phyloP scores from a whole-genome alignment of 2,888 invertebrate species.

The Tipula helvola region DNA sequence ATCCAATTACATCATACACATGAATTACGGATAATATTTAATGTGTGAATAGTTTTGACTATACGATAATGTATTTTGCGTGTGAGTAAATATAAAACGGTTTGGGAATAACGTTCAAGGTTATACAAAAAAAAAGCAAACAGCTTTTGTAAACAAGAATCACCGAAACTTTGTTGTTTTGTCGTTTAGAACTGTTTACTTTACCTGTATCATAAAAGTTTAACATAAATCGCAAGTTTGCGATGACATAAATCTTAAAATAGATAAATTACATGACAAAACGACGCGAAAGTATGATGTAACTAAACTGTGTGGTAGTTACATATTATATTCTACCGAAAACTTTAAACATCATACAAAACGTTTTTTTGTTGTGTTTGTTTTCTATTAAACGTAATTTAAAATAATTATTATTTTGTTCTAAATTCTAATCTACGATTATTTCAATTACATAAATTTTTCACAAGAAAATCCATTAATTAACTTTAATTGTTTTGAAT shows the following conservation, averaged over 20 bases:
- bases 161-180: neutral
- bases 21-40: neutral
- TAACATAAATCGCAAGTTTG: neutral
- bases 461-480: neutral
- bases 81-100: neutral
- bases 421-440: neutral
- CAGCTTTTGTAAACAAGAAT: neutral
- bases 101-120: neutral
- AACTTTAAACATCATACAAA: neutral
- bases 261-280: neutral
- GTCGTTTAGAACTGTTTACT: too few species aligned
- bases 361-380: neutral
- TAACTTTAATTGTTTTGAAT: neutral
- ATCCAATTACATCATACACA: neutral
- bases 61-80: neutral
- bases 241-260: neutral
- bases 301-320: neutral
- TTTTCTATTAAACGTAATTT: neutral
- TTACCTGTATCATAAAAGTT: neutral
- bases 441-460: neutral
- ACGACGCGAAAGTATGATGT: neutral
- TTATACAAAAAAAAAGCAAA: neutral
- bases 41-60: neutral
- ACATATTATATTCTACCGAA: neutral
- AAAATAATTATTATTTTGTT: neutral